A percentile compares a stretch with the other conserved stretches of the same genome.
These are phyloP conservation scores for Lethenteron reissneri DNA, from an alignment of 2,113 vertebrate genomes.

Conservation along the genomic window DNA sequence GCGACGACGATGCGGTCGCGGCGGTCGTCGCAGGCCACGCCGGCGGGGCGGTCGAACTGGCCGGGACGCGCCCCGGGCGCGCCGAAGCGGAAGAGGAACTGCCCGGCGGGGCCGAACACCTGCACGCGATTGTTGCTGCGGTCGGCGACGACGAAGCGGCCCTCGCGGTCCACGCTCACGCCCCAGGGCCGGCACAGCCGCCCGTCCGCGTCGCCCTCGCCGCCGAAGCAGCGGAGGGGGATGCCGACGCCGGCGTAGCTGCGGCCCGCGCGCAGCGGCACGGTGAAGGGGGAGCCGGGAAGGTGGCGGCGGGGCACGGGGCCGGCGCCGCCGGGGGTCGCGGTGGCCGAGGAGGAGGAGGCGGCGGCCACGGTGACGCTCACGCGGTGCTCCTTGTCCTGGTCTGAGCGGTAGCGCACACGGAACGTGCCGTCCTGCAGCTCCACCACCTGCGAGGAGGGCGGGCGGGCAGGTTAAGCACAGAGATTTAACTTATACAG, in stretches of 20 bases:
- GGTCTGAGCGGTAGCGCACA: not conserved
- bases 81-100: constrained; percentile 2
- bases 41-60: constrained; percentile 1
- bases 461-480: not conserved
- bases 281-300: not conserved
- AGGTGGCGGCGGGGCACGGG: not conserved
- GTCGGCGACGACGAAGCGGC: not conserved
- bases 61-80: not conserved
- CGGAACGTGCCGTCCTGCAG: not conserved
- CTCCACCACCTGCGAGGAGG: not conserved
- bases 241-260: not conserved
- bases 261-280: not conserved
- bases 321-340: not conserved
- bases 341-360: not conserved
- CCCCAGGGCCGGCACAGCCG: constrained; percentile 6
- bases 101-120: not conserved
- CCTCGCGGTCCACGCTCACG: not conserved
- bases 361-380: not conserved
- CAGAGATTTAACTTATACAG: not conserved
- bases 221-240: not conserved
- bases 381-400: not conserved
- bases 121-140: constrained; percentile 3
- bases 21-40: constrained; percentile 1
- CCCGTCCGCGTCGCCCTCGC: not conserved
- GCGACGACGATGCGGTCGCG: not conserved